Percentiles rank a stretch among this genome's conserved stretches.
phyloP scores from a whole-genome alignment of 2,797 vertebrate species.

The Columba guinea region DNA sequence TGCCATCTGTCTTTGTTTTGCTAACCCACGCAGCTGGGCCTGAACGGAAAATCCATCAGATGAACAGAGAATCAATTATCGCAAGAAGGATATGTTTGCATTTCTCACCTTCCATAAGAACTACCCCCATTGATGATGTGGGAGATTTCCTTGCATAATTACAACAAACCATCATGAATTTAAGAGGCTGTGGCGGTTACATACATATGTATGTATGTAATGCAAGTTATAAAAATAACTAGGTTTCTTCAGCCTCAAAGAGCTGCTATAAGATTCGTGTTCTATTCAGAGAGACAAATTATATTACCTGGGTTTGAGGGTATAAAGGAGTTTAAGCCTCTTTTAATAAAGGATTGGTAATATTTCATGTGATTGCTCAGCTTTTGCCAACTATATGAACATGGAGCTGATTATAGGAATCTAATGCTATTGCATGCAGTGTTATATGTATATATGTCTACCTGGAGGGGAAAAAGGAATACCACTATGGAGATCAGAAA shows the following conservation, averaged over 20 bases:
- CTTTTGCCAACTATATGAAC: background rate
- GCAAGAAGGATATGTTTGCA: background rate
- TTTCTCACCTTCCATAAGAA: background rate
- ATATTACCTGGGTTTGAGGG: background rate
- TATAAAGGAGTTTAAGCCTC: background rate
- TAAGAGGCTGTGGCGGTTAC: background rate
- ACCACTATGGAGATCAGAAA: background rate
- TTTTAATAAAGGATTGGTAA: background rate
- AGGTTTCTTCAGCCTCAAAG: background rate
- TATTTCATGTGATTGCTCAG: background rate
- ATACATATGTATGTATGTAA: background rate
- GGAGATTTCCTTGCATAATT: background rate
- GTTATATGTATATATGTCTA: background rate
- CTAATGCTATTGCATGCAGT: background rate
- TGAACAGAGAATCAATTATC: background rate
- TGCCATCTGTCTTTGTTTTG: constrained; percentile 61
- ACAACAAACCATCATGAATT: background rate
- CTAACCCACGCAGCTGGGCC: background rate
- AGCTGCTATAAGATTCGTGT: background rate
- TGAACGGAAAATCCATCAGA: background rate
- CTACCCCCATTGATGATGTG: background rate
- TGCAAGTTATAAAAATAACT: background rate
- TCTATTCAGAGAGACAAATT: background rate
- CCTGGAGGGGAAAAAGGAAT: background rate
- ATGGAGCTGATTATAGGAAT: background rate